phyloP scores from a whole-genome alignment of 2,888 invertebrate genomes.

The Phorcus lineatus region DNA sequence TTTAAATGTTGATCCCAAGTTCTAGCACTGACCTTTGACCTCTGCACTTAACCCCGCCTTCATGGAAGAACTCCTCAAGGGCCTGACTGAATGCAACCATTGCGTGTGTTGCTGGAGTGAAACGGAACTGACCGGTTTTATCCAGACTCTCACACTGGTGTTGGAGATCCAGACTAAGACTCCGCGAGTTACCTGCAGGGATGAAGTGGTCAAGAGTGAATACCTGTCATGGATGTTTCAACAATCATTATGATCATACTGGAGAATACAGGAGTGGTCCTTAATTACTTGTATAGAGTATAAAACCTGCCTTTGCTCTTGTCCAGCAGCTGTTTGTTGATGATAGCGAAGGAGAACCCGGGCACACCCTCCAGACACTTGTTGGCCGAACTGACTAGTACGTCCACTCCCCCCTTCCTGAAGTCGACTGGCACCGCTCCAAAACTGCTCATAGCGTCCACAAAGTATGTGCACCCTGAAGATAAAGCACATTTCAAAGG shows the following conservation, averaged over 20 bases:
- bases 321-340: constrained; percentile 67
- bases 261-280: too few species aligned
- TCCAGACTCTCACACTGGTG: constrained; percentile 76
- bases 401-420: constrained; percentile 70
- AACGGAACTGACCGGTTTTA: constrained; percentile 76
- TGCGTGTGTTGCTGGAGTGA: constrained; percentile 77
- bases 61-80: constrained; percentile 73
- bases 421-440: constrained; percentile 76
- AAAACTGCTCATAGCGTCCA: constrained; percentile 78
- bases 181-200: constrained; percentile 71
- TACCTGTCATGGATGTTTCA: too few species aligned
- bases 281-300: too few species aligned
- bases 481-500: not conserved
- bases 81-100: constrained; percentile 77
- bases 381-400: constrained; percentile 77
- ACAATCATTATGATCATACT: too few species aligned
- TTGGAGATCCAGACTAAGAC: constrained; percentile 75
- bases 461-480: constrained; percentile 73
- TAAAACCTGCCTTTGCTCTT: constrained; percentile 75
- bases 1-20: not conserved
- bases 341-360: constrained; percentile 76
- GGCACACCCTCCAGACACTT: constrained; percentile 78
- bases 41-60: constrained; percentile 75
- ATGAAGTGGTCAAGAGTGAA: not conserved
- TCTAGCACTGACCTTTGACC: constrained; percentile 65